Base-by-base conservation (phyloP, 2,797 vertebrate species). In the Sparidentex hasta region DNA sequence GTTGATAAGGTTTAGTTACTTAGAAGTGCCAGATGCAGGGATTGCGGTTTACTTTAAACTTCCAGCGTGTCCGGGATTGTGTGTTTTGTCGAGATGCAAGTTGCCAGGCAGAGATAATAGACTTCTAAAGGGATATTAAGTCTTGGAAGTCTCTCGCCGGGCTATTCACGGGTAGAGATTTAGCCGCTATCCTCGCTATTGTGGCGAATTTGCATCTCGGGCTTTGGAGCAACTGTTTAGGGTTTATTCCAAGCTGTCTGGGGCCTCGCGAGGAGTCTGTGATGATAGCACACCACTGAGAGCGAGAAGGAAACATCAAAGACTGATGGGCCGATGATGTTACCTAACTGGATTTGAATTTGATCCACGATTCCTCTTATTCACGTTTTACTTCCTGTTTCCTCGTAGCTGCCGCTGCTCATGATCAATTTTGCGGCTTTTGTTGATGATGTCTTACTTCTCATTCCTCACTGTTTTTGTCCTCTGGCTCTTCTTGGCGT, bases 161-260 rank as follows among this genome's bases (percentile, higher is more conserved):
- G 95, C 95, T 96, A 94, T 96, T 97, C 95, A 94, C 90, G 91
- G 94, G 93, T 95, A 94, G 94, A 95, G 94, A 96, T 96, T 96
- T 96, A 84, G 95, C 95, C 92, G 91, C 95, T 94, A 65, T 96
- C 95, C 92, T 94, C 91, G 87, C 95, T 95, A 93, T 94, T 95
- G 95, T 91, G 92, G 74, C 65, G 95, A 96, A 97, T 97, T 96
- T 96, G 95, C 95, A 97, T 96, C 95, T 95, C 93, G 94, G 93
- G 96, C 95, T 94, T 92, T 95, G 95, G 95, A 86, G 75, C 70
- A 61, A 95, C 66, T 92, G 90, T 82, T 80, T 93, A 91, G 94
- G 93, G 93, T 94, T 95, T 95, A 96, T 96, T 95, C 93, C 94
- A 93, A 93, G 93, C 95, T 88, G 90, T 92, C 92, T 94, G 27